Evolutionary conservation across 2,113 vertebrate genomes (phyloP).

Genomic region (Sylvietta virens): DNA sequence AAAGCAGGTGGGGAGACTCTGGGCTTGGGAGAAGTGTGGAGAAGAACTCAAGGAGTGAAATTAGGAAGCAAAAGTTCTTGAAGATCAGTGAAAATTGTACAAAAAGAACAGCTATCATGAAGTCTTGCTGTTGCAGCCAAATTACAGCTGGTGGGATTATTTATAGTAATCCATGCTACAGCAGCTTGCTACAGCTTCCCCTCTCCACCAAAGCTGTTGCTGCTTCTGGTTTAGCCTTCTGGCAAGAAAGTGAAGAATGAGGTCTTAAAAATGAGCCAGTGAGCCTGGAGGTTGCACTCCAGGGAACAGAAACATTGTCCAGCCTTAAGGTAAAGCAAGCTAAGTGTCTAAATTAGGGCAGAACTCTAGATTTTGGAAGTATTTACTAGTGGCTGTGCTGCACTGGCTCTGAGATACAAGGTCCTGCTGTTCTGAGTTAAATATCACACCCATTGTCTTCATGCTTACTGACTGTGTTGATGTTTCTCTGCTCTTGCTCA

Average conservation of each 20-base stretch:
- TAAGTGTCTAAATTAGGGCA: not conserved
- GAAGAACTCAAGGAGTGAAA: not conserved
- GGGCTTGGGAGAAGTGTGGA: not conserved
- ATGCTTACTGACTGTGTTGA: accelerated
- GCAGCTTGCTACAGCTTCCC: not conserved
- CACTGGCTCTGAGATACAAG: not conserved
- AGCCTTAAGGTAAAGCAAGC: not conserved
- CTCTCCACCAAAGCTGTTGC: not conserved
- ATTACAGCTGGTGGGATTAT: not conserved
- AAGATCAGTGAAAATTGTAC: not conserved
- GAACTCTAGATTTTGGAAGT: not conserved
- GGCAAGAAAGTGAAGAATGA: not conserved
- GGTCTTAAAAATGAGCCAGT: not conserved
- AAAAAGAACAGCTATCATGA: constrained; percentile 17
- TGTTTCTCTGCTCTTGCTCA: not conserved
- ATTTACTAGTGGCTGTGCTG: not conserved
- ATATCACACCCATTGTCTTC: not conserved
- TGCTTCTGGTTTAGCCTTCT: not conserved
- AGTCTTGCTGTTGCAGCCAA: not conserved
- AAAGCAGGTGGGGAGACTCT: not conserved
- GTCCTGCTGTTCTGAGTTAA: not conserved
- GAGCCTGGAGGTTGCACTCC: not conserved
- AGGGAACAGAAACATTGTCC: not conserved
- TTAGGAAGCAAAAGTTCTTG: not conserved
- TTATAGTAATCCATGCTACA: not conserved